phyloP scores from a whole-genome alignment of 2,888 invertebrate species.

The Ceratothoa steindachneri region DNA sequence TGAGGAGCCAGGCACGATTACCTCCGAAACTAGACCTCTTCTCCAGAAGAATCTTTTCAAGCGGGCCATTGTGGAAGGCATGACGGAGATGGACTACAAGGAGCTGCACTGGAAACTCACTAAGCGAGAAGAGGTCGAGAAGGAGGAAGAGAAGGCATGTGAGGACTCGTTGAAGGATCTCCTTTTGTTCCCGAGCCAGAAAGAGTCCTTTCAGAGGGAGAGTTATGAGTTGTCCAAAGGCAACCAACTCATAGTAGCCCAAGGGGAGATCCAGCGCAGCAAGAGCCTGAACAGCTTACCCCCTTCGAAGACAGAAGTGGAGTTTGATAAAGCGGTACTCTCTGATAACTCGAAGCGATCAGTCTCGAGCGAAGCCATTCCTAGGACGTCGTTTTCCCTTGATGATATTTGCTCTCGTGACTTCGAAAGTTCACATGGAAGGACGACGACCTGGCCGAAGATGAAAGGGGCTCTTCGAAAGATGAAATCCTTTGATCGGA shows the following conservation, averaged over 20 bases:
- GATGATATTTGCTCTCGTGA: not conserved
- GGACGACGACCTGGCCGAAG: not conserved
- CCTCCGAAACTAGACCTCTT: conserved; percentile 20
- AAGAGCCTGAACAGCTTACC: not conserved
- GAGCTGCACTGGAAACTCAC: not conserved
- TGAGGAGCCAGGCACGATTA: conserved; percentile 24
- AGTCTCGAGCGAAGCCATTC: not conserved
- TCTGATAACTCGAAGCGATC: not conserved
- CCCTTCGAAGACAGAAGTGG: not conserved
- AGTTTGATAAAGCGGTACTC: not conserved
- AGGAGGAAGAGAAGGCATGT: not conserved
- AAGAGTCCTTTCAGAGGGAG: not conserved
- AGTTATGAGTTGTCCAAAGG: no score
- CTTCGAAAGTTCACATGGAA: not conserved
- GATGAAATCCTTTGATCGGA: not conserved
- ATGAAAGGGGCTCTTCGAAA: not conserved
- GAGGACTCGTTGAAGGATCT: not conserved
- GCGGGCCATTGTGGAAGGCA: not conserved
- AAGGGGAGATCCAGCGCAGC: not conserved
- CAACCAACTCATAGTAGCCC: not conserved
- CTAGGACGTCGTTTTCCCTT: not conserved
- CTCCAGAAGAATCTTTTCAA: conserved; percentile 34
- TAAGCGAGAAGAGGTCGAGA: not conserved
- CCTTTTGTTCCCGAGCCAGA: not conserved
- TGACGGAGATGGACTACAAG: not conserved